phyloP scores from a whole-genome alignment of 2,888 invertebrate genomes.

The Nebria salina region DNA sequence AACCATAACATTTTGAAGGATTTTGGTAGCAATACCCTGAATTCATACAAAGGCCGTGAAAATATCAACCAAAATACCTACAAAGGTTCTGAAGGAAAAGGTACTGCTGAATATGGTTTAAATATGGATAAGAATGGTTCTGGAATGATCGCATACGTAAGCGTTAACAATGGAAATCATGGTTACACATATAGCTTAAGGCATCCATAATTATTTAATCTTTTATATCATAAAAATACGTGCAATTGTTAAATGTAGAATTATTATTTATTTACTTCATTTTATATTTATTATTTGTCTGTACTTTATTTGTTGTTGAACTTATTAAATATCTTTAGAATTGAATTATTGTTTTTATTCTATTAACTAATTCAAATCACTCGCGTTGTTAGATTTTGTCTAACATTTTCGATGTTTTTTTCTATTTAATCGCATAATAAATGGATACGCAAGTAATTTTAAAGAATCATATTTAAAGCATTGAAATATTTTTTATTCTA shows the following conservation, averaged over 20 bases:
- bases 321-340: not conserved
- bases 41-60: not conserved
- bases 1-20: not conserved
- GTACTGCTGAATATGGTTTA: not conserved
- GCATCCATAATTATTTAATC: conserved; percentile 4
- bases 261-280: not conserved
- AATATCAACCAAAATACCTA: not conserved
- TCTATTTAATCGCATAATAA: too few species aligned
- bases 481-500: too few species aligned
- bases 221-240: not conserved
- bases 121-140: not conserved
- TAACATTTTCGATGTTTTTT: too few species aligned
- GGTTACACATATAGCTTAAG: conserved; percentile 1
- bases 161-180: conserved; percentile 14
- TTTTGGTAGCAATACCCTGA: not conserved
- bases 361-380: not conserved
- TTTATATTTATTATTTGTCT: not conserved
- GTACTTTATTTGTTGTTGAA: not conserved
- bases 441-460: too few species aligned
- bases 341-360: not conserved
- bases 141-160: not conserved
- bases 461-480: too few species aligned
- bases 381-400: too few species aligned
- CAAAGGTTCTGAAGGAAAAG: not conserved
- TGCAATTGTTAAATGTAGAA: not conserved